Evolutionary conservation across 2,113 vertebrate genomes (phyloP), one percentile per base, ranked within the genome.

Genomic region (Natator depressus): DNA sequence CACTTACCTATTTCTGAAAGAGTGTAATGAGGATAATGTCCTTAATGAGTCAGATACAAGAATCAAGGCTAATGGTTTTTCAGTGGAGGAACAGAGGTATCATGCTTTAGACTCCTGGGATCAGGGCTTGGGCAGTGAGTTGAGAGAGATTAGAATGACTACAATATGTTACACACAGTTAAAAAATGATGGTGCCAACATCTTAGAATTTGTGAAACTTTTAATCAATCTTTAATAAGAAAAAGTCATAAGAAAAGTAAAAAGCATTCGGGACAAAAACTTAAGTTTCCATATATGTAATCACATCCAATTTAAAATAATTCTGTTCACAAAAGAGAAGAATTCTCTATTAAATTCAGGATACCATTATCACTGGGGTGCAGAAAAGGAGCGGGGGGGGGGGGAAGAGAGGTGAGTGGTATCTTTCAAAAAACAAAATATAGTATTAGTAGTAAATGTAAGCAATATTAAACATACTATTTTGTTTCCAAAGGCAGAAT

Each of bases 1-100:
- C 81, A 88, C 69, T 93, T 55, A 19, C 89, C 80, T 85, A 80
- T 89, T 89, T 94, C 84, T 69, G 92, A 89, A 89, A 88, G 83
- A 80, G 46, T 88, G 29, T 92, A 88, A 89, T 82, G 81, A 94
- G 81, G 93, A 91, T 42, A 65, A 25, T 90, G 25, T 89, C 89
- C 29, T 57, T 88, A 86, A 83, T 93, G 89, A 93, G 85, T 57
- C 65, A 69, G 75, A 69, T 89, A 88, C 47, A 82, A 84, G 82
- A 92, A 50, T 93, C 38, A 94, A 80, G 11, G 35, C 53, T 89
- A 85, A 91, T 90, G 42, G 86, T 85, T 93, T 90, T 88, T n/a
- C 55, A 89, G 55, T 79, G 89, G 62, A 42, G 62, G 69, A 84
- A 19, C 12, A 51, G 12, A 59, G 80, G 51, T 82, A 89, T 65